Percentiles rank a stretch among this genome's conserved stretches.
Conservation (phyloP, 2,888 invertebrate genomes). For the Eupithecia pulchellata region DNA sequence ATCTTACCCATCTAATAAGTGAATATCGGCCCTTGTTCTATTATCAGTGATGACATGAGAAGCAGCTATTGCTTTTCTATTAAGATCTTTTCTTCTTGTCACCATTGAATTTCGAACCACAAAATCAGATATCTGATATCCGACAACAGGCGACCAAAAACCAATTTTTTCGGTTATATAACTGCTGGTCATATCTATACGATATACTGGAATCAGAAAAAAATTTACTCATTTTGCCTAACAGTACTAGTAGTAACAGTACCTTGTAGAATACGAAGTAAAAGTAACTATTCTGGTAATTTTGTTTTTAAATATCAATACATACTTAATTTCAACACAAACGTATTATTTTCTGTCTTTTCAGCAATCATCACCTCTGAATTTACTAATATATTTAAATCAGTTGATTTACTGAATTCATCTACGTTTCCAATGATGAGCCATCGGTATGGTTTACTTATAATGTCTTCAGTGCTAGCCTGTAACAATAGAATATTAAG, state of each 20-base stretch:
- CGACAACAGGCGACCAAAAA: constrained; percentile 55
- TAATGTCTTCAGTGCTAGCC: constrained; percentile 56
- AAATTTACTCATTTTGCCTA: background rate
- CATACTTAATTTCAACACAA: constrained; percentile 57
- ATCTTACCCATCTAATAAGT: constrained; percentile 52
- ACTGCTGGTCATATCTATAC: constrained; percentile 49
- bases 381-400: constrained; percentile 58
- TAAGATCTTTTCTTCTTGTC: constrained; percentile 62
- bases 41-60: constrained; percentile 55
- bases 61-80: constrained; percentile 46
- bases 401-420: constrained; percentile 33
- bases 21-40: constrained; percentile 54
- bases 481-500: constrained; percentile 39
- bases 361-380: constrained; percentile 63
- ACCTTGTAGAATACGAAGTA: too few species aligned
- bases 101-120: constrained; percentile 46
- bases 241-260: too few species aligned
- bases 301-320: constrained; percentile 11
- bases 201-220: constrained; percentile 60
- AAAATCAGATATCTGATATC: constrained; percentile 51
- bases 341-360: constrained; percentile 39
- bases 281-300: too few species aligned
- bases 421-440: constrained; percentile 52
- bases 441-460: constrained; percentile 64
- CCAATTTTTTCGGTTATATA: constrained; percentile 63